Conservation (phyloP, 1,140 invertebrate genomes). For the Solenopsis fugax region DNA sequence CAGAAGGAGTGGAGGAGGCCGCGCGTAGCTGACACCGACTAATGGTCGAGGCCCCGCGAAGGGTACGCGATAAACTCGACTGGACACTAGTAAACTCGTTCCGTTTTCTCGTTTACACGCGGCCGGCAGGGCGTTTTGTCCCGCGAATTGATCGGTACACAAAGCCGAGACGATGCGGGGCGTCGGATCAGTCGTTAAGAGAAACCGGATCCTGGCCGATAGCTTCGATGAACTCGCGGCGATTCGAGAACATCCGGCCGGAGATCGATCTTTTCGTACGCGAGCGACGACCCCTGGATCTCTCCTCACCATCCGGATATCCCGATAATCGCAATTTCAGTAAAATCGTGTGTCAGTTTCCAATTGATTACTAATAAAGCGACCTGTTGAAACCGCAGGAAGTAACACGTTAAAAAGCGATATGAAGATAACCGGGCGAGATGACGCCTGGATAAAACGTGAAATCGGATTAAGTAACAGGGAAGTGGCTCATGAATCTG, state of each 20-base stretch:
- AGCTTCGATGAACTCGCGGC: slow-evolving; percentile 44
- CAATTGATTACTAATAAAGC: slow-evolving; percentile 21
- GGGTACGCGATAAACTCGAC: slow-evolving; percentile 74
- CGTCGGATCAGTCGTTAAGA: slow-evolving; percentile 60
- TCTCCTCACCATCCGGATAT: neutral
- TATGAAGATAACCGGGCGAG: neutral
- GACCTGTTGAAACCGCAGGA: neutral
- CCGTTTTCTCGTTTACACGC: slow-evolving; percentile 80
- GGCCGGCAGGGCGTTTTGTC: slow-evolving; percentile 64
- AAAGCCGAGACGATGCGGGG: slow-evolving; percentile 10
- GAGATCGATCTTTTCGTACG: slow-evolving; percentile 24
- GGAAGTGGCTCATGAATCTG: neutral
- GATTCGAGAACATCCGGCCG: slow-evolving; percentile 9
- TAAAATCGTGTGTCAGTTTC: neutral
- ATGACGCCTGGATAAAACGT: neutral
- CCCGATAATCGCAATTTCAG: neutral
- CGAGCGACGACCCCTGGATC: neutral
- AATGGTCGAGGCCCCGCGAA: slow-evolving; percentile 76
- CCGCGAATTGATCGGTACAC: slow-evolving; percentile 60
- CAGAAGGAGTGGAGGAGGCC: slow-evolving; percentile 75
- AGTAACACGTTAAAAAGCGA: slow-evolving; percentile 2
- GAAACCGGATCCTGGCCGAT: slow-evolving; percentile 58
- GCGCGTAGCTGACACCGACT: slow-evolving; percentile 83
- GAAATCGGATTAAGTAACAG: slow-evolving; percentile 23
- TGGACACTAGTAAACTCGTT: slow-evolving; percentile 76